These are phyloP conservation scores for Dryococelus australis DNA, from an alignment of 2,888 invertebrate genomes.

Conservation along the genomic window DNA sequence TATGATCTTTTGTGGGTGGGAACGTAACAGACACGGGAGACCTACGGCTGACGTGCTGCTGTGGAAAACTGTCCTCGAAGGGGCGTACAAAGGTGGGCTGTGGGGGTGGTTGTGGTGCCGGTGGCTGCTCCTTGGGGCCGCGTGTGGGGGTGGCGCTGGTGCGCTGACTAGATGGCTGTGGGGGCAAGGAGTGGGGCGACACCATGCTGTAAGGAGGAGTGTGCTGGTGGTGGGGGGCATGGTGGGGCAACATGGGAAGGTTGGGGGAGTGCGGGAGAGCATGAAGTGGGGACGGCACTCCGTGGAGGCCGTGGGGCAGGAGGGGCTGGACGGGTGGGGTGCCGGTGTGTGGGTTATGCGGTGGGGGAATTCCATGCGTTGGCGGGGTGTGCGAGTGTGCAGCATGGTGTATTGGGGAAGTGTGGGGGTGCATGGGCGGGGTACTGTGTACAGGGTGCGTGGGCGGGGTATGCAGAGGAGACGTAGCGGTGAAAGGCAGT, in stretches of 20 bases:
- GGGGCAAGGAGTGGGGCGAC: constrained; percentile 52
- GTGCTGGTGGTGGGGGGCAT: constrained; percentile 51
- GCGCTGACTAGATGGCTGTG: constrained; percentile 50
- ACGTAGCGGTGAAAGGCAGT: neutral
- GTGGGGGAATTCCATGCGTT: constrained; percentile 1
- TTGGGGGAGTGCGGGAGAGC: constrained; percentile 37
- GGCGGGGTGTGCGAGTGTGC: constrained; percentile 34
- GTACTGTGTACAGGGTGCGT: neutral
- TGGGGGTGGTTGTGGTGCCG: constrained; percentile 31
- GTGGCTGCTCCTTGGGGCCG: constrained; percentile 37
- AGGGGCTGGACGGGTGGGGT: constrained; percentile 32
- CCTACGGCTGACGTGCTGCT: constrained; percentile 38
- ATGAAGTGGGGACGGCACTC: constrained; percentile 25
- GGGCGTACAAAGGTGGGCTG: constrained; percentile 56
- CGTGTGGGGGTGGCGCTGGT: constrained; percentile 48
- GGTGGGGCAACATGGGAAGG: constrained; percentile 47
- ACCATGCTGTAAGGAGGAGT: constrained; percentile 50
- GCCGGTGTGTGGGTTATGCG: constrained; percentile 17
- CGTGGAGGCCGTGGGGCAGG: constrained; percentile 42
- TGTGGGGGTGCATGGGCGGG: constrained; percentile 28
- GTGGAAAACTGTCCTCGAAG: constrained; percentile 55
- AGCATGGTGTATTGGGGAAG: constrained; percentile 31
- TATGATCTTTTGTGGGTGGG: constrained; percentile 23
- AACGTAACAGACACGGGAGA: constrained; percentile 29
- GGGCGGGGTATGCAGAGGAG: constrained; percentile 6